These are phyloP conservation scores for Mesocricetus auratus DNA, from an alignment of 2,113 vertebrate species.

Conservation along the genomic window DNA sequence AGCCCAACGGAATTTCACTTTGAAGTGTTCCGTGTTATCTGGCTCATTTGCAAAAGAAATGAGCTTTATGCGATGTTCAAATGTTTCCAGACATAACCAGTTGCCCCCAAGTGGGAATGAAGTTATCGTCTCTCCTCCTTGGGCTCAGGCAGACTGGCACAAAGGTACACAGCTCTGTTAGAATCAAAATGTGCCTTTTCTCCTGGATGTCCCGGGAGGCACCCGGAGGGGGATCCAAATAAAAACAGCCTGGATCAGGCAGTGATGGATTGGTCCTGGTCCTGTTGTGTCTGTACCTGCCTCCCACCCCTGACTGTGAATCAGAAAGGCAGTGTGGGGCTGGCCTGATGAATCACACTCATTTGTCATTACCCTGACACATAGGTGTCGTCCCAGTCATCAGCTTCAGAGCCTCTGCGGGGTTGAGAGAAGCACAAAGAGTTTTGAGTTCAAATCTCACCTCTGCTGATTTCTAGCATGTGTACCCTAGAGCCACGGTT, in stretches of 20 bases:
- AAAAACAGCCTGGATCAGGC: slow-evolving; percentile 54
- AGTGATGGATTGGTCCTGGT: slow-evolving; percentile 59
- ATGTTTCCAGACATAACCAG: slow-evolving; percentile 83
- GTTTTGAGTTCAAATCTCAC: slow-evolving; percentile 33
- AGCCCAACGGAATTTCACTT: slow-evolving; percentile 80
- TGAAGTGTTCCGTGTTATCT: slow-evolving; percentile 81
- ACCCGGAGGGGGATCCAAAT: slow-evolving; percentile 5
- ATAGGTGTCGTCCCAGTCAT: neutral
- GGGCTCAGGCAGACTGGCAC: neutral
- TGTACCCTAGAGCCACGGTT: slow-evolving; percentile 18
- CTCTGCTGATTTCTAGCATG: neutral
- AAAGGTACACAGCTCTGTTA: slow-evolving; percentile 38
- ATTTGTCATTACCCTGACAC: slow-evolving; percentile 49
- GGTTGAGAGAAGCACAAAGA: neutral
- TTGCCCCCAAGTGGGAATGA: slow-evolving; percentile 78
- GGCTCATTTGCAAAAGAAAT: slow-evolving; percentile 85
- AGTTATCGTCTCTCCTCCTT: slow-evolving; percentile 73
- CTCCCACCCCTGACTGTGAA: slow-evolving; percentile 44
- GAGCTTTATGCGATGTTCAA: slow-evolving; percentile 81
- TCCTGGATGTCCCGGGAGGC: neutral
- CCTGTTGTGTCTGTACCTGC: neutral
- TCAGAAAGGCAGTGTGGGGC: neutral
- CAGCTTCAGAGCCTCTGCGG: neutral
- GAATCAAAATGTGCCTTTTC: slow-evolving; percentile 33
- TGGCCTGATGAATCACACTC: slow-evolving; percentile 29